Percentiles rank a stretch among this genome's conserved stretches.
Evolutionary conservation across 2,797 vertebrate species (phyloP).

Genomic region (Varecia variegata): DNA sequence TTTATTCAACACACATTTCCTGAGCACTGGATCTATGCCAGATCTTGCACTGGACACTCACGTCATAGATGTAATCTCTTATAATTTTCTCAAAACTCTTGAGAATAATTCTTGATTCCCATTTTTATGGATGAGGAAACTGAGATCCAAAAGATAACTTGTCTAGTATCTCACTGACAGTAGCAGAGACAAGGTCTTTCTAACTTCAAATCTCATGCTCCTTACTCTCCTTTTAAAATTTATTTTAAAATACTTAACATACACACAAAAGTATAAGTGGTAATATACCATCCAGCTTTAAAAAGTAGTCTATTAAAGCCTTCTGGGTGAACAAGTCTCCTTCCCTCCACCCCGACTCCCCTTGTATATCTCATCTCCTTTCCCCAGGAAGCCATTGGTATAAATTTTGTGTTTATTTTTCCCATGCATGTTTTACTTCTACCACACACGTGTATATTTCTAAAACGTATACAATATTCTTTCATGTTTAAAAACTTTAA

Average conservation of each 20-base stretch:
- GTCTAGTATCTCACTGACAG: not conserved
- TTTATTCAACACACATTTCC: not conserved
- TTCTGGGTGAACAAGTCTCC: not conserved
- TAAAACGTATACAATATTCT: not conserved
- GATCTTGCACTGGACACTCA: not conserved
- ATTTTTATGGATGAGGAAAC: not conserved
- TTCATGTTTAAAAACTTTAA: not conserved
- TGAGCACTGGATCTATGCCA: not conserved
- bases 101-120: not conserved
- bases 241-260: not conserved
- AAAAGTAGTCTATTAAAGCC: not conserved
- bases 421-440: not conserved
- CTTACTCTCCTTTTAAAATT: not conserved
- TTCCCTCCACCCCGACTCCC: accelerated
- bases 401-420: not conserved
- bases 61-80: not conserved
- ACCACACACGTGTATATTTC: not conserved
- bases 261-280: not conserved
- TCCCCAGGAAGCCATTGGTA: not conserved
- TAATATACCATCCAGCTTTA: not conserved
- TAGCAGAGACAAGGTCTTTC: not conserved
- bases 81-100: not conserved
- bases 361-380: not conserved
- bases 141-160: not conserved
- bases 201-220: not conserved